phyloP scores from a whole-genome alignment of 1,140 invertebrate genomes.

The Rhopalosiphum padi region DNA sequence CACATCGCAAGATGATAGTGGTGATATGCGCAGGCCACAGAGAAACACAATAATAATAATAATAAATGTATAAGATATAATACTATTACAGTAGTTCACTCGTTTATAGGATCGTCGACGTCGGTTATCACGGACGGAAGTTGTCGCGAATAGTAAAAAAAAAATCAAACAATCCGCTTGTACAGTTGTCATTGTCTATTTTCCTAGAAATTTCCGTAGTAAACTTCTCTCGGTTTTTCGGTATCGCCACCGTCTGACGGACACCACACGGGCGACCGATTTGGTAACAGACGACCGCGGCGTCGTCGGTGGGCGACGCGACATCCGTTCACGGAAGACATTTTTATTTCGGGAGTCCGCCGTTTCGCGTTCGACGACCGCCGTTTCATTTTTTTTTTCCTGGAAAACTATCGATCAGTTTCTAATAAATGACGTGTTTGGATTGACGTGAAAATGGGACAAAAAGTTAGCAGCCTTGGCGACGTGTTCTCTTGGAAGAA shows the following conservation, averaged over 20 bases:
- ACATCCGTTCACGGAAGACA: neutral
- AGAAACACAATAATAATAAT: conserved; percentile 4
- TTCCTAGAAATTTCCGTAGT: neutral
- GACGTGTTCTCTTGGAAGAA: neutral
- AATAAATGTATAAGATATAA: neutral
- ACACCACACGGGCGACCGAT: neutral
- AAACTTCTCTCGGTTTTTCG: neutral
- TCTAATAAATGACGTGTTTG: neutral
- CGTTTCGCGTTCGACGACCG: neutral
- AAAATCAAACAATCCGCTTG: neutral
- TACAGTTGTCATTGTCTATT: neutral
- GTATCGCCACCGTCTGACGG: neutral
- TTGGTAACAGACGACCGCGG: neutral
- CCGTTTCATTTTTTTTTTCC: neutral
- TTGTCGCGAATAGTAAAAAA: neutral
- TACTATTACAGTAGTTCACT: neutral
- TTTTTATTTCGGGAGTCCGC: neutral
- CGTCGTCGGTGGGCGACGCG: too few relatives aligned
- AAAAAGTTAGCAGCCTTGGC: conserved; percentile 35
- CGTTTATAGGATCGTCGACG: neutral
- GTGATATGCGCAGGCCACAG: neutral
- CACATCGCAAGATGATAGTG: neutral
- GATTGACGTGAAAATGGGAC: conserved; percentile 40
- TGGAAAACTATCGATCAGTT: neutral
- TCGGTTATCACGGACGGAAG: neutral